phyloP scores from a whole-genome alignment of 2,113 vertebrate genomes.

The Anthoscopus minutus region DNA sequence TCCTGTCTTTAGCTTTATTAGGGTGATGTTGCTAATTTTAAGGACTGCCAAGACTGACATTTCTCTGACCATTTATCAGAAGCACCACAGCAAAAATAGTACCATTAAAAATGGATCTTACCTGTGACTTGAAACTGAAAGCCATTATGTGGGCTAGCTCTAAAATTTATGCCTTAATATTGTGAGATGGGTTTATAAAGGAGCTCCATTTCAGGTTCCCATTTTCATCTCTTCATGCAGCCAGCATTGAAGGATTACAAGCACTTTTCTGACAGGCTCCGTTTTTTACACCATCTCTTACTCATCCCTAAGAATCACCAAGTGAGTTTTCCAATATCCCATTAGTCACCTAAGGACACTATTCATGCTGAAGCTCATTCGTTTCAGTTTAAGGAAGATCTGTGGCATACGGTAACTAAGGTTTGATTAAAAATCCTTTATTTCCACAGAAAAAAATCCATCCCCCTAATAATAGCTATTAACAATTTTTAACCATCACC shows the following conservation, averaged over 20 bases:
- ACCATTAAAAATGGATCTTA: slow-evolving; percentile 24
- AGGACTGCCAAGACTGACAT: background rate
- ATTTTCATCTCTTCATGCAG: background rate
- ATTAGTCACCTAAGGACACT: background rate
- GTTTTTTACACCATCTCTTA: background rate
- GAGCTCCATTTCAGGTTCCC: background rate
- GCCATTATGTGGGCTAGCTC: background rate
- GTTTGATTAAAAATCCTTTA: background rate
- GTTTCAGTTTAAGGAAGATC: background rate
- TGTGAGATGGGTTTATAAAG: background rate
- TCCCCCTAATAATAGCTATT: background rate
- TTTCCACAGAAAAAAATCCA: background rate
- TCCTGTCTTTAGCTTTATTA: background rate
- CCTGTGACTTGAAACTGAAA: background rate
- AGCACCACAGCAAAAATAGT: slow-evolving; percentile 28
- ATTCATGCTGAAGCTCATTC: background rate
- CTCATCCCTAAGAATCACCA: background rate
- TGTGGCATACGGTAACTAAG: background rate
- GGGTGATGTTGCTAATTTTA: background rate
- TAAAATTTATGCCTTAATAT: slow-evolving; percentile 8
- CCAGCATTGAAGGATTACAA: background rate
- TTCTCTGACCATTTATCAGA: slow-evolving; percentile 43
- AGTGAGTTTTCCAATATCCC: background rate
- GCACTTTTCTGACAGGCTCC: background rate
- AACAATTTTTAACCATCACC: background rate